These are phyloP conservation scores for Tetramorium alpestre DNA, from an alignment of 1,140 invertebrate species.

Conservation along the genomic window DNA sequence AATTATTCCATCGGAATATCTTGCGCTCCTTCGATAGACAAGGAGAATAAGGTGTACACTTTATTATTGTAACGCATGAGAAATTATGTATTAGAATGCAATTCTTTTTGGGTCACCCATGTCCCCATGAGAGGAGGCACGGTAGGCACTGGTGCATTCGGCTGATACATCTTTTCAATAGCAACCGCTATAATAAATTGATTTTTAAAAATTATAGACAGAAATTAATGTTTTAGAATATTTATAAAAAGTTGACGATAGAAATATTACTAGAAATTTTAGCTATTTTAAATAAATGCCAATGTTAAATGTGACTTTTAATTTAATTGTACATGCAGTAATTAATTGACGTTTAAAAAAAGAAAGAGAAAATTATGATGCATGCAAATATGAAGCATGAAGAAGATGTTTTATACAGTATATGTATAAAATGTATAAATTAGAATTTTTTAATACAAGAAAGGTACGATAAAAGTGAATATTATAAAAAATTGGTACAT, in stretches of 20 bases:
- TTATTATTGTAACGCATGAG: neutral
- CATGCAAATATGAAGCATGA: too few species aligned
- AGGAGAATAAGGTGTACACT: neutral
- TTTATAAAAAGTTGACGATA: neutral
- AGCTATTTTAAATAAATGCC: neutral
- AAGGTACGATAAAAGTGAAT: neutral
- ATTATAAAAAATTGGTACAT: neutral
- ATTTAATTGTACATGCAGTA: neutral
- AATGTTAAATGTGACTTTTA: neutral
- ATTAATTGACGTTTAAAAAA: neutral
- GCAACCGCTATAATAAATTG: neutral
- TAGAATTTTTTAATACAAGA: neutral
- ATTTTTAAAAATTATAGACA: slow-evolving; percentile 7
- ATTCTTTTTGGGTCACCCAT: slow-evolving; percentile 12
- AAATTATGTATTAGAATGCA: slow-evolving; percentile 7
- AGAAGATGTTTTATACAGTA: neutral
- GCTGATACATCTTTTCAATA: neutral
- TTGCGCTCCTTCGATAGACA: neutral
- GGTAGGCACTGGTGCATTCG: neutral
- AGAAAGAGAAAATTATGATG: neutral
- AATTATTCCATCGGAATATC: slow-evolving; percentile 25
- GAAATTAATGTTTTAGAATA: neutral
- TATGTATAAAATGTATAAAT: neutral
- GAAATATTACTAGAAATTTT: neutral
- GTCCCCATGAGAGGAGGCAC: neutral